These are phyloP conservation scores for Agelaius tricolor DNA, from an alignment of 2,113 vertebrate genomes.

Conservation along the genomic window DNA sequence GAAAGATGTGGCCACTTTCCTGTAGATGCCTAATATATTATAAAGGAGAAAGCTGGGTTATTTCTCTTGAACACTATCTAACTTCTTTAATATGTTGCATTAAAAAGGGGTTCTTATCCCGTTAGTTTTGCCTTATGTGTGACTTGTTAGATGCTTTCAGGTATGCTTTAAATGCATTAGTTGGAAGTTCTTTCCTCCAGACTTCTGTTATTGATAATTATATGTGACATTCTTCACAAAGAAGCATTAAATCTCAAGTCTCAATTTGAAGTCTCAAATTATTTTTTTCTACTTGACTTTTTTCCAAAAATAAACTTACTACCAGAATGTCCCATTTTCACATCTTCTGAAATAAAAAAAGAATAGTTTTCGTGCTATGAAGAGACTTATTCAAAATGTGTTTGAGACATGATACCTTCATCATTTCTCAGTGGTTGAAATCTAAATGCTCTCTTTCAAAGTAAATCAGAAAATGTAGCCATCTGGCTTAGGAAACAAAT, in stretches of 20 bases:
- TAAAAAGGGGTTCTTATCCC: not conserved
- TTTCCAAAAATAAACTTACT: not conserved
- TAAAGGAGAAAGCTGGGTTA: not conserved
- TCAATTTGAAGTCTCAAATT: not conserved
- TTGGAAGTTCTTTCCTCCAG: not conserved
- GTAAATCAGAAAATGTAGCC: not conserved
- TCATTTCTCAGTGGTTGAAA: not conserved
- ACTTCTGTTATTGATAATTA: not conserved
- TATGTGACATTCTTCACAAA: not conserved
- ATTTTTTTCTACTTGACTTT: not conserved
- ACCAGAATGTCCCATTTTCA: not conserved
- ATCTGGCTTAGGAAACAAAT: not conserved
- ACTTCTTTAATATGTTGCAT: not conserved
- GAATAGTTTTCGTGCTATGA: not conserved
- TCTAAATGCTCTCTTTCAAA: not conserved
- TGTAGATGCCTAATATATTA: accelerated
- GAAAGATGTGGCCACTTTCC: not conserved
- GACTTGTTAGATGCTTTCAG: not conserved
- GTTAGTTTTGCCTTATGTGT: not conserved
- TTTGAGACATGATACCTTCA: not conserved
- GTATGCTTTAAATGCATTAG: not conserved
- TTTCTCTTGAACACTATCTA: not conserved
- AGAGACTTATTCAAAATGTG: not conserved
- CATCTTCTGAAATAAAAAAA: not conserved
- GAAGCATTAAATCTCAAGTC: not conserved